Base-by-base conservation (phyloP, 2,113 vertebrate species). In the Gadus chalcogrammus region DNA sequence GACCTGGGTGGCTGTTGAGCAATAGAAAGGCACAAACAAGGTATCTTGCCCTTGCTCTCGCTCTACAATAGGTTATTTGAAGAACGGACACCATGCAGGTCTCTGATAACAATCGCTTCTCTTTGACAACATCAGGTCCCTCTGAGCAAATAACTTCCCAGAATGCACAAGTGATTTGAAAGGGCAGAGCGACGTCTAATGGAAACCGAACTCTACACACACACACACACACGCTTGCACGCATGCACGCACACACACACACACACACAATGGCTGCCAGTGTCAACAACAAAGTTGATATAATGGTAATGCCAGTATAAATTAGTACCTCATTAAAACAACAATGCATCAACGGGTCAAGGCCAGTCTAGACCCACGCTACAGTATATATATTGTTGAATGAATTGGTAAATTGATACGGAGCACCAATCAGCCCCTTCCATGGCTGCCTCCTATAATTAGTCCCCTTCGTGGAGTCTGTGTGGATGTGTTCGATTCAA, bases 41-140 rank as follows among this genome's bases (percentile, higher is more conserved):
- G 58, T 67, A 58, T 68, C 65, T 64, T 24, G 2, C 24, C 15
- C 62, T 70, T 75, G 66, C 28, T 74, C 16, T 64, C 1, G 12
- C 62, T 70, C 42, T 16, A 3, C 67, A 72, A 76, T 73, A 74
- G n/a, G 61, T 72, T 77, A 69, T 28, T 13, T 6, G 73, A 63
- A 1, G 6, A 72, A 70, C 62, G 75, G 73, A 69, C 74, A 71
- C 55, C 64, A 72, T 74, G 81, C 76, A 69, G 64, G 53, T 75
- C 28, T 17, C 28, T 67, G 72, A 85, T 79, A 71, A 68, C 65
- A 42, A 73, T 76, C 72, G 77, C 53, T 64, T n/a, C 12, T 68
- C 67, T 16, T 67, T 7, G 48, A 65, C 69, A 15, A 67, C 58
- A 31, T 48, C 52, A 16, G 3, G 7, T 15, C 53, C 9, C 12